These are phyloP conservation scores for Aplysina aerophoba DNA, from an alignment of 37 sponge, comb jelly and placozoan genomes.

Conservation along the genomic window DNA sequence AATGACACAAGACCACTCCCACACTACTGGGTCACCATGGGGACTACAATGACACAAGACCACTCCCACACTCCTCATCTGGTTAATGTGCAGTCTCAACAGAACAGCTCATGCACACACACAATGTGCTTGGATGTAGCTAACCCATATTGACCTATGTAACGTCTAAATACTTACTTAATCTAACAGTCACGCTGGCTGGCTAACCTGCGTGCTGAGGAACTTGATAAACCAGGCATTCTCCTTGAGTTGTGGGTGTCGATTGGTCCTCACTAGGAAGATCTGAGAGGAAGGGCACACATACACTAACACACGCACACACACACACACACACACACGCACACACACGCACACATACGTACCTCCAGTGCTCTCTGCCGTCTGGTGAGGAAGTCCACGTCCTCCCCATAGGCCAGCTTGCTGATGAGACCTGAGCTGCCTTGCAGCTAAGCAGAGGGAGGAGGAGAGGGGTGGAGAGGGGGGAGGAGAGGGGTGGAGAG, in stretches of 20 bases:
- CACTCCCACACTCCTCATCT: too few relatives aligned
- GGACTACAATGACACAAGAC: too few relatives aligned
- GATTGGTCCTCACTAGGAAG: conserved; percentile 69
- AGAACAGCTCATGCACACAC: too few relatives aligned
- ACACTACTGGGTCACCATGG: too few relatives aligned
- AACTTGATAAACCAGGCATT: conserved; percentile 82
- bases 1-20: too few relatives aligned
- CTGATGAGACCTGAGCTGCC: conserved; percentile 64
- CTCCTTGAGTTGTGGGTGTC: conserved; percentile 62
- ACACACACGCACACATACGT: background rate
- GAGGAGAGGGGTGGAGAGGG: background rate
- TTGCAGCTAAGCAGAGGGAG: conserved; percentile 47
- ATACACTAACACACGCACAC: background rate
- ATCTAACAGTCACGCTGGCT: background rate
- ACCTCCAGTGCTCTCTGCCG: conserved; percentile 79
- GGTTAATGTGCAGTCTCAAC: too few relatives aligned
- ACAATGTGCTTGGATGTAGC: too few relatives aligned
- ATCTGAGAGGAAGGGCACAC: conserved; percentile 38
- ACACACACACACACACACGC: background rate
- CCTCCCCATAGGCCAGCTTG: conserved; percentile 80
- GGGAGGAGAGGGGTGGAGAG: too few relatives aligned
- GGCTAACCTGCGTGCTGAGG: conserved; percentile 22
- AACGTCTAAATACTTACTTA: background rate
- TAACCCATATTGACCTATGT: too few relatives aligned
- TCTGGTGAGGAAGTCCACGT: conserved; percentile 61